Conservation (phyloP, 2,113 vertebrate species). For the Sphyrna mokarran region DNA sequence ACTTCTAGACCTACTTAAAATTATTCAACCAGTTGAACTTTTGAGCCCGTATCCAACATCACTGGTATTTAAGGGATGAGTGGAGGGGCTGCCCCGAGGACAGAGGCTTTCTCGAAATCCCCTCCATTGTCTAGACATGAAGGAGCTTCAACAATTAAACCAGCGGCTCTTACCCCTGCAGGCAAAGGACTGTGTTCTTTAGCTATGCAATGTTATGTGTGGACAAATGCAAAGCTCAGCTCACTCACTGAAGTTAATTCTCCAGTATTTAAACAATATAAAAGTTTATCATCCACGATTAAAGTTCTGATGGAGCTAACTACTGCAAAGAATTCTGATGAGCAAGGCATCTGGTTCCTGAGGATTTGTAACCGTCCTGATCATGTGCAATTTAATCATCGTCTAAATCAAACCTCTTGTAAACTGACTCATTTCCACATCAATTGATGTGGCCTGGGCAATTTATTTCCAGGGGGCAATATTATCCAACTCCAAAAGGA, state of each 20-base stretch:
- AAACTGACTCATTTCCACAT: background rate
- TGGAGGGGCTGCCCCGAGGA: too few relatives aligned
- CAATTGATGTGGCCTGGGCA: background rate
- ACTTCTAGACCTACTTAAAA: background rate
- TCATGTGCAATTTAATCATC: background rate
- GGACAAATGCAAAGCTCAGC: background rate
- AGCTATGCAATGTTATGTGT: background rate
- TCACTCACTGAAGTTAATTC: background rate
- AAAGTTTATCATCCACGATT: background rate
- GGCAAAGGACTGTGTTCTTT: background rate
- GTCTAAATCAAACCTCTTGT: background rate
- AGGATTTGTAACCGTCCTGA: background rate
- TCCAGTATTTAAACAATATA: background rate
- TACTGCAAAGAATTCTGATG: background rate
- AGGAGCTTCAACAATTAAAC: background rate
- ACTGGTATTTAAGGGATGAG: background rate
- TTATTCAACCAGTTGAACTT: background rate
- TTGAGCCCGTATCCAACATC: background rate
- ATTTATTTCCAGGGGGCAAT: background rate
- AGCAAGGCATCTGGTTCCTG: background rate
- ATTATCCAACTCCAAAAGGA: background rate
- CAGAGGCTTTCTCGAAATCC: background rate
- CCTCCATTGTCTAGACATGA: background rate
- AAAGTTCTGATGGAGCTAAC: background rate
- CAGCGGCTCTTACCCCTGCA: background rate